Evolutionary conservation across 2,888 invertebrate species (phyloP).

Genomic region (Parthenolecanium corni): DNA sequence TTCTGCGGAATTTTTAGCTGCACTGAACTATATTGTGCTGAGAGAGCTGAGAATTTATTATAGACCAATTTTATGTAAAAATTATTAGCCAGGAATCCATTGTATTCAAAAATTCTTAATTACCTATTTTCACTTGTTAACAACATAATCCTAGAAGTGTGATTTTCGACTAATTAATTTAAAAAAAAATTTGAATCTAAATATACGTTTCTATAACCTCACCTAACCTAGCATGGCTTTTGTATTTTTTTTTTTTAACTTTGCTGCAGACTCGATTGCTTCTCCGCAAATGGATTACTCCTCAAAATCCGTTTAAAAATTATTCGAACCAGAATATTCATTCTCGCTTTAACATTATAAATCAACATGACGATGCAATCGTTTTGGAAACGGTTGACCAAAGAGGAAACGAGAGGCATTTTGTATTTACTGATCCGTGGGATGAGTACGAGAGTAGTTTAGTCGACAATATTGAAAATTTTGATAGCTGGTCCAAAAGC

Average conservation of each 20-base stretch:
- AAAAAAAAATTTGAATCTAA: too few relatives aligned
- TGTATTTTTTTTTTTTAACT: conserved; percentile 30
- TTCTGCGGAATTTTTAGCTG: too few relatives aligned
- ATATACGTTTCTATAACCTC: background rate
- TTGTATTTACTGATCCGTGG: conserved; percentile 57
- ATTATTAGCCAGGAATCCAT: too few relatives aligned
- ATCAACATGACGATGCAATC: conserved; percentile 7
- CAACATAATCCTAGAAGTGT: too few relatives aligned
- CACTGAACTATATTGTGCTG: too few relatives aligned
- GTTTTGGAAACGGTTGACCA: conserved; percentile 11
- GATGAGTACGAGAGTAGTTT: conserved; percentile 42
- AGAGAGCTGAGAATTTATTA: too few relatives aligned
- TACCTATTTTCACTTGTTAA: too few relatives aligned
- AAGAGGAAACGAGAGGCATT: conserved; percentile 25
- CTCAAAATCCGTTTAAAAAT: conserved; percentile 11
- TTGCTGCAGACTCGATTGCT: conserved; percentile 33
- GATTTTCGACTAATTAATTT: too few relatives aligned
- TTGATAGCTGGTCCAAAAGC: background rate
- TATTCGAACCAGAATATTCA: conserved; percentile 16
- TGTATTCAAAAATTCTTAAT: too few relatives aligned
- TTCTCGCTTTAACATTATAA: conserved; percentile 6
- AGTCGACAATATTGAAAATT: background rate
- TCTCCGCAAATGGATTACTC: conserved; percentile 33
- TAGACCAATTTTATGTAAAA: too few relatives aligned
- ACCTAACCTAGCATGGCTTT: conserved; percentile 30